Conservation (phyloP, 1,140 invertebrate genomes). For the Drosophila yakuba region DNA sequence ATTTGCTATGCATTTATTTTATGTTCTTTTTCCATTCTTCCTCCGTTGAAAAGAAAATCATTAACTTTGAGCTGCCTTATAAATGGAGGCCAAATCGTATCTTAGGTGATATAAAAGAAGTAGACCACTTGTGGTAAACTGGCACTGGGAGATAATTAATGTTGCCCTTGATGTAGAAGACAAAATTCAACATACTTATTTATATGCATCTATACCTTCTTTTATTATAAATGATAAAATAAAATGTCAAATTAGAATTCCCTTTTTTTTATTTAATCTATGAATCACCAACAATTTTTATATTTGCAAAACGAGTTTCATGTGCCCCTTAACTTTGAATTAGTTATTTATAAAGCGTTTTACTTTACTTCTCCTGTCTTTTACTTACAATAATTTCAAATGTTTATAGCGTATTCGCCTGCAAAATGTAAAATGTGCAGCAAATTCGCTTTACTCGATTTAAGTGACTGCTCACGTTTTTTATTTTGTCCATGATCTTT, state of each 20-base stretch:
- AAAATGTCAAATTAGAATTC: too few species aligned
- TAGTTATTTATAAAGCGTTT: neutral
- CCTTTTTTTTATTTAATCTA: neutral
- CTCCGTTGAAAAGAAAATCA: slow-evolving; percentile 14
- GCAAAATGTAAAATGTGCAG: slow-evolving; percentile 47
- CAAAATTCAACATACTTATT: neutral
- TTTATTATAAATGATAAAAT: neutral
- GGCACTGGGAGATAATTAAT: slow-evolving; percentile 33
- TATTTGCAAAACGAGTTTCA: neutral
- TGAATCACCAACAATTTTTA: neutral
- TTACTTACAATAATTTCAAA: slow-evolving; percentile 24
- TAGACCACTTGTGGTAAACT: slow-evolving; percentile 32
- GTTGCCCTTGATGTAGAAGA: neutral
- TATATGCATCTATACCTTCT: neutral
- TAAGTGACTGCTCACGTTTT: slow-evolving; percentile 72
- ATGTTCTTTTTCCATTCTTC: slow-evolving; percentile 7
- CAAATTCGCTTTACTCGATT: slow-evolving; percentile 44
- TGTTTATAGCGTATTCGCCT: slow-evolving; percentile 20
- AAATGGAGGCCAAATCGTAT: slow-evolving; percentile 26
- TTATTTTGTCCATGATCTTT: slow-evolving; percentile 50
- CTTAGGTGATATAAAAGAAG: slow-evolving; percentile 22
- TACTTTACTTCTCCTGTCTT: neutral
- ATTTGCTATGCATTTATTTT: slow-evolving; percentile 8
- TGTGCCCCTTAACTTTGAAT: neutral
- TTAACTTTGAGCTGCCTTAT: slow-evolving; percentile 18